Base-by-base conservation (phyloP, 2,797 vertebrate species). In the Tolypeutes matacus region DNA sequence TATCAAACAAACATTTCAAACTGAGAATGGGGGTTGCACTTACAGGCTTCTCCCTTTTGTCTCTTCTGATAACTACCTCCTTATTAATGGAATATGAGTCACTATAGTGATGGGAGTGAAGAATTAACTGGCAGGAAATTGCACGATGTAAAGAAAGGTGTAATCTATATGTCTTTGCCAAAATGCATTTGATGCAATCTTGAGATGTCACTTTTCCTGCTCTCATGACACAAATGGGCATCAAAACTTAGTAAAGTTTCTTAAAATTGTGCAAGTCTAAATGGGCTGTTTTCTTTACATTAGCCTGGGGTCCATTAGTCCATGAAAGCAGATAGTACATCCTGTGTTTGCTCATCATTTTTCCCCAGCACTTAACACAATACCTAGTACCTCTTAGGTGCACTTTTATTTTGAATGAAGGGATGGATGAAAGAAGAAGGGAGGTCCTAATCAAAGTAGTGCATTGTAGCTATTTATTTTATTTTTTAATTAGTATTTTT, bases 291-390 rank as follows among this genome's bases (percentile, higher is more conserved):
- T 87, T 92, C 42, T 78, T 87, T 80, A 80, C 7, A 46, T 91
- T 53, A 84, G 65, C n/a, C 53, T 86, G 67, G 69, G 62, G 39
- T 58, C 20, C 62, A 58, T 76, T 85, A 80, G 67, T 86, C 80
- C 67, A 92, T 88, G 42, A 76, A 91, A 93, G 67, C 7, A 89
- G 29, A 76, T 86, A 89, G 64, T 95, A 51, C 3, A 49, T 42
- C 42, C 14, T 81, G 20, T 67, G 91, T 93, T 96, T 96, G 53
- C 8, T 89, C 25, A 58, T 89, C 69, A 51, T 88, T 93, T 94
- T 86, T 89, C 23, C 64, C 53, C 17, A 92, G 46, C 20, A 70
- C 46, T 82, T 92, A 84, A 8, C 62, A 77, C n/a, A 87, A 69
- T 82, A 34, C 23, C 7, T 46, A 87, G 42, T 31, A 93, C 46